A percentile compares a stretch with the other conserved stretches of the same genome.
phyloP scores from a whole-genome alignment of 1,140 invertebrate species.

The Tetramorium simillimum region DNA sequence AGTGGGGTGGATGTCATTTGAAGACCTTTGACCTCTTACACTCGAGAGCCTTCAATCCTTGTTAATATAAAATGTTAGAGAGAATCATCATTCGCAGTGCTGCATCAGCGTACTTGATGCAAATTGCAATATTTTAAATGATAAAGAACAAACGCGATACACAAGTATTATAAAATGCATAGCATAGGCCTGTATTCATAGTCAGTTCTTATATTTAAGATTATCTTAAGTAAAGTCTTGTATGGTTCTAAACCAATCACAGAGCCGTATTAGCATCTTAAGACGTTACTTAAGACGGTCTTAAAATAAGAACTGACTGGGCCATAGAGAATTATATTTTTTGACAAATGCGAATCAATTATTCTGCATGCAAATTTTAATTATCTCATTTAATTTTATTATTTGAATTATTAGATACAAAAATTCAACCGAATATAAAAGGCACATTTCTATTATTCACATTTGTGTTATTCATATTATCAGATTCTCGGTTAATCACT shows the following conservation, averaged over 20 bases:
- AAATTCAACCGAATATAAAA: too few relatives aligned
- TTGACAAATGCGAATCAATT: neutral
- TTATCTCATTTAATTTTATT: neutral
- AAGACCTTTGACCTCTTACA: constrained; percentile 1
- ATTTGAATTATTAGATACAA: too few relatives aligned
- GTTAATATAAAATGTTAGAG: constrained; percentile 23
- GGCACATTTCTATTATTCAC: too few relatives aligned
- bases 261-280: too few relatives aligned
- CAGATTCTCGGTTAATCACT: neutral
- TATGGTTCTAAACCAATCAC: too few relatives aligned
- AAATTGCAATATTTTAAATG: neutral
- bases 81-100: neutral
- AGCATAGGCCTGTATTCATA: too few relatives aligned
- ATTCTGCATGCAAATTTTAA: neutral
- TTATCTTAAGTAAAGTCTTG: too few relatives aligned
- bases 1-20: neutral
- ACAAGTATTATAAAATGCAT: neutral
- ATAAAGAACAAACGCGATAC: neutral
- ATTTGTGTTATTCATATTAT: too few relatives aligned
- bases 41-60: neutral
- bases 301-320: too few relatives aligned
- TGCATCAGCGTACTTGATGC: neutral
- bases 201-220: too few relatives aligned
- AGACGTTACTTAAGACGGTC: too few relatives aligned
- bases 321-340: neutral